Percentiles rank a stretch among this genome's conserved stretches.
Conservation (phyloP, 2,113 vertebrate genomes). For the Sialia sialis region DNA sequence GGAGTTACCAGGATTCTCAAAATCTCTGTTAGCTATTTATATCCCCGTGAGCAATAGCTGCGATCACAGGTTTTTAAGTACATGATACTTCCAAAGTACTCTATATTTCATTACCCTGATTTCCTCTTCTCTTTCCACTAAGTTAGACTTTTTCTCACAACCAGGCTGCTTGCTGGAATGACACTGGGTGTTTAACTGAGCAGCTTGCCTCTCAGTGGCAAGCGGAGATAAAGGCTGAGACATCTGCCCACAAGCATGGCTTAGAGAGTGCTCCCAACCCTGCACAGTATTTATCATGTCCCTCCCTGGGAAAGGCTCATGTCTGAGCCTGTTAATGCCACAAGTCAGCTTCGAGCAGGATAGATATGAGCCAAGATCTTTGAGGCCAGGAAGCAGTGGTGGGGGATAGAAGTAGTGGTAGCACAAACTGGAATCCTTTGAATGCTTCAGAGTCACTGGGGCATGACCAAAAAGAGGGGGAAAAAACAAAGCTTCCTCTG, state of each 20-base stretch:
- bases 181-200: background rate
- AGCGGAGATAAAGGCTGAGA: background rate
- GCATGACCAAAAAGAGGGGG: background rate
- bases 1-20: background rate
- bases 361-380: background rate
- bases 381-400: background rate
- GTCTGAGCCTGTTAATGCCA: background rate
- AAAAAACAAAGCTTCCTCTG: background rate
- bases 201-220: background rate
- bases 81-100: background rate
- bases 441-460: background rate
- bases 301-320: background rate
- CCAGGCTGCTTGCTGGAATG: background rate
- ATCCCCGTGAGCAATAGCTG: background rate
- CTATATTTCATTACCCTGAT: background rate
- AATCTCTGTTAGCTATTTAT: background rate
- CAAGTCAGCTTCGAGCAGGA: background rate
- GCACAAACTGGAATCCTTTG: background rate
- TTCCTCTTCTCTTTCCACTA: background rate
- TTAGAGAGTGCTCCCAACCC: background rate
- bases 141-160: background rate
- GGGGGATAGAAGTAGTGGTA: background rate
- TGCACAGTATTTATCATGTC: background rate
- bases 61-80: background rate
- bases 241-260: background rate